phyloP scores from a whole-genome alignment of 2,113 vertebrate species.

The Notechis scutatus region DNA sequence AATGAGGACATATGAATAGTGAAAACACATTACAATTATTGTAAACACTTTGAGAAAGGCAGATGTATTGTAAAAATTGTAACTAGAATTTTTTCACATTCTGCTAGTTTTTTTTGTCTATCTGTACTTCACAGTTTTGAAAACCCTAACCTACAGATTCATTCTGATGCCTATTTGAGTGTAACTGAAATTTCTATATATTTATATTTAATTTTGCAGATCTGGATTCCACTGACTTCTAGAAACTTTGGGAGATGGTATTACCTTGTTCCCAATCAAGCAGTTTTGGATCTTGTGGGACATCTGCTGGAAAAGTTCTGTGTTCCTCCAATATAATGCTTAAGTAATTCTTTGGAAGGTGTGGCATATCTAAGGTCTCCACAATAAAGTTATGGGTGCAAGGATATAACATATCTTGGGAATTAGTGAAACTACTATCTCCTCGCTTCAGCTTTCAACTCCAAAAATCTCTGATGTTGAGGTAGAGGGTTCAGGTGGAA shows the following conservation, averaged over 20 bases:
- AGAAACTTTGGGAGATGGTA: background rate
- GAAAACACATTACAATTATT: background rate
- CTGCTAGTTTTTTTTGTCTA: background rate
- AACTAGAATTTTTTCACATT: background rate
- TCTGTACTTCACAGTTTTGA: background rate
- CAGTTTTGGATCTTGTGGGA: background rate
- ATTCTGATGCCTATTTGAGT: background rate
- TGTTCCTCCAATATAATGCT: background rate
- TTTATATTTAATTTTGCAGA: background rate
- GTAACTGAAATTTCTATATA: background rate
- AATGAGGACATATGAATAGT: background rate
- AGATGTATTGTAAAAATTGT: background rate
- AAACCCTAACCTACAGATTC: background rate
- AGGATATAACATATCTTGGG: background rate
- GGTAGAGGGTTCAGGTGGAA: background rate
- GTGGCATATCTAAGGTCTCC: background rate
- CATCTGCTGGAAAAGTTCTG: background rate
- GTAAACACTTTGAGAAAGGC: background rate
- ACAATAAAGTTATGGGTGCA: background rate
- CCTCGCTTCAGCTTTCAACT: background rate
- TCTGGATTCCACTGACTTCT: background rate
- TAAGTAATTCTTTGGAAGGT: background rate
- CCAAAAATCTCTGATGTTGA: background rate
- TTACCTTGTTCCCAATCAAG: background rate
- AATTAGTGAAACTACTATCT: background rate